phyloP scores from a whole-genome alignment of 2,113 vertebrate species.

The Oreamnos americanus region DNA sequence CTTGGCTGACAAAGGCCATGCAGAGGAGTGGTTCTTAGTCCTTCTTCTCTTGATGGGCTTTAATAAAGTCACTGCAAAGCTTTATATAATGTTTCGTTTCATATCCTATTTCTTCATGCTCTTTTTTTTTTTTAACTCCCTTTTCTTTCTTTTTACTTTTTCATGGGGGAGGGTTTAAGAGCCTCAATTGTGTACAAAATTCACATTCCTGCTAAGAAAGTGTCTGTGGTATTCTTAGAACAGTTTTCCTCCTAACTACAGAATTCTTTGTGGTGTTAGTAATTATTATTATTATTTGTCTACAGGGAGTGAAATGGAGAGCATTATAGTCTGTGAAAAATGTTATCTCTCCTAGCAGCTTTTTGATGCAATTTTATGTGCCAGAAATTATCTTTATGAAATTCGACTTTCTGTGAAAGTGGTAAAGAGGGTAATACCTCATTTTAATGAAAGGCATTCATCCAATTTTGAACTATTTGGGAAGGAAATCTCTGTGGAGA shows the following conservation, averaged over 20 bases:
- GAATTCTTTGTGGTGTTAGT: not conserved
- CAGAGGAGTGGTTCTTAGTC: not conserved
- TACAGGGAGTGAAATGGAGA: not conserved
- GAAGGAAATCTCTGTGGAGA: not conserved
- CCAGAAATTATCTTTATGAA: conserved; percentile 6
- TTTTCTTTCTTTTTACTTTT: not conserved
- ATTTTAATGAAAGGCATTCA: not conserved
- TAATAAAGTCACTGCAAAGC: not conserved
- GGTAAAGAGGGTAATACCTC: not conserved
- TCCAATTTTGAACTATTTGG: conserved; percentile 25
- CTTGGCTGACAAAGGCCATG: not conserved
- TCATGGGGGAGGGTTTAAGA: not conserved
- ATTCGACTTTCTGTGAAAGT: not conserved
- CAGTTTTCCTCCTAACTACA: conserved; percentile 3
- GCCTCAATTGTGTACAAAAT: not conserved
- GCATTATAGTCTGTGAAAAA: not conserved
- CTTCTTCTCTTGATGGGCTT: not conserved
- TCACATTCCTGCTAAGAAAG: not conserved
- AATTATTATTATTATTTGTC: not conserved
- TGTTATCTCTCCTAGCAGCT: not conserved
- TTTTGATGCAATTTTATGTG: conserved; percentile 11
- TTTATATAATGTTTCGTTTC: not conserved
- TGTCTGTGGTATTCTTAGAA: not conserved
- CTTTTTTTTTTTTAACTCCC: not conserved
- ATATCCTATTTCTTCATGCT: not conserved